A percentile compares a stretch with the other conserved stretches of the same genome.
phyloP scores from a whole-genome alignment of 2,797 vertebrate species.

The Morelia viridis region DNA sequence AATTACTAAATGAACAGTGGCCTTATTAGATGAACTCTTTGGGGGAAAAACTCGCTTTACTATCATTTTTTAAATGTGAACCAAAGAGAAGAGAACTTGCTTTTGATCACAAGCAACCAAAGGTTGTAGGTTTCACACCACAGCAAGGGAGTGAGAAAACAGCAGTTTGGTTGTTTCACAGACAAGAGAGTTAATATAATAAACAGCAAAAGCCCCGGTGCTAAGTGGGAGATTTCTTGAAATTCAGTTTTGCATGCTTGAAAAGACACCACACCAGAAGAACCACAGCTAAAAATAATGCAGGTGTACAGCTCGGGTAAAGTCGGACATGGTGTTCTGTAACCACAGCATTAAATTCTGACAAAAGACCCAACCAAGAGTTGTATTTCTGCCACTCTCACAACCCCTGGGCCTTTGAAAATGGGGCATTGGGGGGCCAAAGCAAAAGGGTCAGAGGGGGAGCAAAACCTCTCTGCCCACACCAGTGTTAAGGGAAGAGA shows the following conservation, averaged over 20 bases:
- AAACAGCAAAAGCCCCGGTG: constrained; percentile 9
- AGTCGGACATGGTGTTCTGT: background rate
- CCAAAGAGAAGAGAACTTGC: background rate
- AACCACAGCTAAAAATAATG: constrained; percentile 47
- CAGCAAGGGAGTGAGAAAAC: constrained; percentile 22
- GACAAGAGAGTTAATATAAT: rapidly evolving
- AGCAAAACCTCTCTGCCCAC: background rate
- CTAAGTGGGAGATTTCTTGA: constrained; percentile 55
- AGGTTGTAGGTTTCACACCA: background rate
- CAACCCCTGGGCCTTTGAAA: background rate
- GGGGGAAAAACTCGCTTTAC: rapidly evolving
- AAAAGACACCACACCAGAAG: background rate
- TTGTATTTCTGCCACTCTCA: background rate
- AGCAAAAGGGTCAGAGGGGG: background rate
- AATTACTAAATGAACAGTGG: background rate
- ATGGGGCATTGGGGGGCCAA: no score
- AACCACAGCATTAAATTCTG: constrained; percentile 3
- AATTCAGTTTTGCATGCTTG: constrained; percentile 22
- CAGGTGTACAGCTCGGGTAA: background rate
- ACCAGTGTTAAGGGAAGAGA: no score
- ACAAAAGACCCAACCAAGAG: background rate
- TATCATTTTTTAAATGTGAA: background rate
- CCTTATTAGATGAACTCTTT: background rate
- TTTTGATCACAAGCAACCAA: background rate
- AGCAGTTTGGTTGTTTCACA: constrained; percentile 45